Evolutionary conservation across 2,888 invertebrate species (phyloP), one percentile per base, ranked within the genome.

Genomic region (Drosophila melanocephala): DNA sequence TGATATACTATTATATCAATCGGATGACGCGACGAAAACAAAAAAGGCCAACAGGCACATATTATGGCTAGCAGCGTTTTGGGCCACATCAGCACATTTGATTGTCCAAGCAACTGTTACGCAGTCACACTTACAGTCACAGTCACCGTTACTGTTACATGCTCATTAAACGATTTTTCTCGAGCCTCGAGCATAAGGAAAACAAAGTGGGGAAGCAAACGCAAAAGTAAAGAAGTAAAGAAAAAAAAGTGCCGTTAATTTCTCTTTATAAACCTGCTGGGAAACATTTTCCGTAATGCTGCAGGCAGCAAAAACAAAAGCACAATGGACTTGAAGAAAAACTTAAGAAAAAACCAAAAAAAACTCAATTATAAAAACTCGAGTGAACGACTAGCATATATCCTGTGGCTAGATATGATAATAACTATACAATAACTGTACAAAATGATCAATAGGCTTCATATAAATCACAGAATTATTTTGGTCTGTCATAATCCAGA

Each of bases 251-350:
- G 92, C 91, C 92, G 93, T 93, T 93, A 93, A 93, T 93, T 93
- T 93, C 93, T 91, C 93, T 93, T 93, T 93, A 93, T 93, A 93
- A 93, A 93, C 93, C 93, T 92, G 93, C 92, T 92, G 93, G 93
- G 93, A 93, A 93, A 92, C 93, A 92, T 93, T 93, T 91, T 55
- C 56, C 33, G 37, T 77, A 65, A 60, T 71, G 79, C 81, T 61
- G 51, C 69, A 71, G 70, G 77, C 83, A 37, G 35, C 66, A 32
- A 42, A 53, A 63, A 71, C 71, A 70, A 67, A 65, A 58, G 62
- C 58, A 44, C 77, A 75, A 77, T 68, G 67, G 58, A 65, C 28
- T 51, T 6, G 12, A 35, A 35, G 12, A 30, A 50, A 22, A 52
- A 44, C 55, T 52, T 50, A 57, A 44, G 12, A 32, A 30, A 56